phyloP scores from a whole-genome alignment of 1,140 invertebrate species.

The Zaprionus nigranus region DNA sequence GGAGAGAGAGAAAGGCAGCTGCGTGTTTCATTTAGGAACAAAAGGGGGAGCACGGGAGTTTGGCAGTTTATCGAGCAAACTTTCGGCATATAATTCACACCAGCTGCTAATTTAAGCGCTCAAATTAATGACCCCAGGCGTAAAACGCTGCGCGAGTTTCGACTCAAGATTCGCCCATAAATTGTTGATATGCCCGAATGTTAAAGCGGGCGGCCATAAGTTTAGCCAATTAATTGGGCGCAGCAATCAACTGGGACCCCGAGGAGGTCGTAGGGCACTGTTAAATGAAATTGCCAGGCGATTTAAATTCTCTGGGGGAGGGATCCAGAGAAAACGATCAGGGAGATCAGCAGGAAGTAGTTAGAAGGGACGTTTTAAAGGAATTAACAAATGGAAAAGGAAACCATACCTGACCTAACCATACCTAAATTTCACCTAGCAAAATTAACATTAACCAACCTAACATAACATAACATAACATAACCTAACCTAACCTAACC shows the following conservation, averaged over 20 bases:
- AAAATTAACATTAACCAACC: background rate
- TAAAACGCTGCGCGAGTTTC: slow-evolving; percentile 59
- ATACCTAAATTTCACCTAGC: background rate
- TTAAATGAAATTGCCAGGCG: background rate
- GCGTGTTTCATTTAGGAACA: background rate
- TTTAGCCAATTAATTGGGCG: slow-evolving; percentile 2
- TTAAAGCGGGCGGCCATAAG: slow-evolving; percentile 11
- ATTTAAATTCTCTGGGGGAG: background rate
- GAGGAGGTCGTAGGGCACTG: background rate
- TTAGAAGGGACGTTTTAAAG: background rate
- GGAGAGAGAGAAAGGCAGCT: background rate
- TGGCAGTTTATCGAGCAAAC: slow-evolving; percentile 76
- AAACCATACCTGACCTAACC: background rate
- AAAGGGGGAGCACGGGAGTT: background rate
- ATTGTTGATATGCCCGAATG: slow-evolving; percentile 44
- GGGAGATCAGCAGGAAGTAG: background rate
- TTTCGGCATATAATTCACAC: slow-evolving; percentile 77
- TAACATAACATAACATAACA: background rate
- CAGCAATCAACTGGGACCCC: background rate
- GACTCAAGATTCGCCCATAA: slow-evolving; percentile 36
- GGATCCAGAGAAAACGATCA: background rate
- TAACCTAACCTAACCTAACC: background rate
- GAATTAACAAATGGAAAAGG: background rate
- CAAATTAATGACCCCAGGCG: slow-evolving; percentile 71
- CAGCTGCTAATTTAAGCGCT: slow-evolving; percentile 78